phyloP scores from a whole-genome alignment of 2,113 vertebrate species.

The Myrmophylax atrothorax region DNA sequence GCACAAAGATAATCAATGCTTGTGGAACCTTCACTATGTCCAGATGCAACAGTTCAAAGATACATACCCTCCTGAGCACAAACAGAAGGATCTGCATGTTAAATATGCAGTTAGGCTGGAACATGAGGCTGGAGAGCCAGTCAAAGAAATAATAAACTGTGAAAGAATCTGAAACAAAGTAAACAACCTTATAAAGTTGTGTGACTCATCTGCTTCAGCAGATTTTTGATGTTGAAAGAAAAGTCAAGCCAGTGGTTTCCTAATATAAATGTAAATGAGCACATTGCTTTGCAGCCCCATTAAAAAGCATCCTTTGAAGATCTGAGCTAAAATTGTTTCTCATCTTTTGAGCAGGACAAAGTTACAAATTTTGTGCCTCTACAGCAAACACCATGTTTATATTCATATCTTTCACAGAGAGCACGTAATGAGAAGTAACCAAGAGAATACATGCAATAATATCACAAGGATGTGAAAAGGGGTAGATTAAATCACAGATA shows the following conservation, averaged over 20 bases:
- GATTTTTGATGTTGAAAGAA: background rate
- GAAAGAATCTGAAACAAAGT: slow-evolving; percentile 45
- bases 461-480: background rate
- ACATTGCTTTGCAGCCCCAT: background rate
- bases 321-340: background rate
- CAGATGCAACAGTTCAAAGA: background rate
- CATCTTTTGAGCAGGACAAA: background rate
- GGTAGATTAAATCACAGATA: background rate
- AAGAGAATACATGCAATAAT: background rate
- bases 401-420: background rate
- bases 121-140: slow-evolving; percentile 7
- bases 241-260: background rate
- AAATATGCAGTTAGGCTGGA: slow-evolving; percentile 35
- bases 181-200: slow-evolving; percentile 37
- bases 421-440: background rate
- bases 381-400: background rate
- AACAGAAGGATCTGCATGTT: slow-evolving; percentile 38
- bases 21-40: background rate
- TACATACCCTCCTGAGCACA: background rate
- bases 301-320: background rate
- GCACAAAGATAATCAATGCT: background rate
- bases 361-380: background rate
- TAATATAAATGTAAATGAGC: slow-evolving; percentile 11
- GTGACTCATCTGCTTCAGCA: background rate
- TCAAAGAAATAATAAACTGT: slow-evolving; percentile 50